phyloP scores from a whole-genome alignment of 2,113 vertebrate genomes.

The Aldabrachelys gigantea region DNA sequence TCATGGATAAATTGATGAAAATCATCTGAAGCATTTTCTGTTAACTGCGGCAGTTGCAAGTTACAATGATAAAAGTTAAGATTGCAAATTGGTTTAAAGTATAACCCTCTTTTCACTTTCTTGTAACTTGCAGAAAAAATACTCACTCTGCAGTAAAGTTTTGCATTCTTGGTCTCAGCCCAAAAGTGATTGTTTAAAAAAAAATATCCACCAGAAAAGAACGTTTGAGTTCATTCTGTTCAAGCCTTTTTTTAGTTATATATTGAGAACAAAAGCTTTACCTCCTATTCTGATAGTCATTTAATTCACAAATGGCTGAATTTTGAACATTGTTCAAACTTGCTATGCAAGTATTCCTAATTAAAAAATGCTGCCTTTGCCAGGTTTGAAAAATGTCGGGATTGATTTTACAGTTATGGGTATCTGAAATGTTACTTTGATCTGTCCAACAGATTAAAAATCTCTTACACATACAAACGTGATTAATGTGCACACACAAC shows the following conservation, averaged over 20 bases:
- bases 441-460: background rate
- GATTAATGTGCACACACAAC: background rate
- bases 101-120: background rate
- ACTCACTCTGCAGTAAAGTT: background rate
- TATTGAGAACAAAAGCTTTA: background rate
- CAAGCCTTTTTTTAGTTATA: no score
- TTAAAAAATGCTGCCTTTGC: background rate
- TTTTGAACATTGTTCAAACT: background rate
- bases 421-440: background rate
- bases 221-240: background rate
- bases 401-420: background rate
- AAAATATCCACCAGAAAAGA: background rate
- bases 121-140: background rate
- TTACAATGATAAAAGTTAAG: accelerated
- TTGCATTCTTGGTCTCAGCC: background rate
- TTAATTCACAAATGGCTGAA: background rate
- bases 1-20: background rate
- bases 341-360: background rate
- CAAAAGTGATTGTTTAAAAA: background rate
- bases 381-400: background rate
- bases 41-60: background rate
- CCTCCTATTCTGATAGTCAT: background rate
- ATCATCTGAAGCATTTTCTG: background rate
- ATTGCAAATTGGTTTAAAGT: background rate
- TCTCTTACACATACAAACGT: background rate